Conservation (phyloP, 2,113 vertebrate genomes). For the Ivindomyrus marchei region DNA sequence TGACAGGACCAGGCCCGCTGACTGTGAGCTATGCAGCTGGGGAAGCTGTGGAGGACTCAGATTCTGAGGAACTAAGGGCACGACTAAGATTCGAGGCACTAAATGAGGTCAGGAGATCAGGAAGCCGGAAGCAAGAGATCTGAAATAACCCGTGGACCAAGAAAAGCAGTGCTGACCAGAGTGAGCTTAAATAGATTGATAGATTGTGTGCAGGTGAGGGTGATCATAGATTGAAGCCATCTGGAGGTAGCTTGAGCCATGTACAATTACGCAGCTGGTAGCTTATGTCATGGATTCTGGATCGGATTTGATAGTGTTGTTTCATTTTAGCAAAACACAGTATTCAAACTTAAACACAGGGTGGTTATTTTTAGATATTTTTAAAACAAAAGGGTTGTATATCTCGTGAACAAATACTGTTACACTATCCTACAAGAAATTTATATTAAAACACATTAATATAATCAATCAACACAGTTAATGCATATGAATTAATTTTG, state of each 20-base stretch:
- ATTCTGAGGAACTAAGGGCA: background rate
- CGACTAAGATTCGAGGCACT: background rate
- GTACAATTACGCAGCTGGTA: background rate
- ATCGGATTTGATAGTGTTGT: background rate
- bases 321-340: background rate
- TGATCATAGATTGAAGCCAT: background rate
- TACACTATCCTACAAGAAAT: background rate
- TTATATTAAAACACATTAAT: background rate
- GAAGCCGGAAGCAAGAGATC: background rate
- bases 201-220: background rate
- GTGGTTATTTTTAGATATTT: background rate
- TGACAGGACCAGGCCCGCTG: background rate
- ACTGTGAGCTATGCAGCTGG: background rate
- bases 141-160: background rate
- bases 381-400: background rate
- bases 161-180: background rate
- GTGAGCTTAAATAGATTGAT: background rate
- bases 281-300: background rate
- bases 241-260: background rate
- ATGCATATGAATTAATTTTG: background rate
- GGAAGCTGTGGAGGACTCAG: background rate
- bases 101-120: background rate
- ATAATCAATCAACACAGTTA: background rate
- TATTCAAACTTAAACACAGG: background rate
- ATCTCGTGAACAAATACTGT: background rate